Base-by-base conservation (phyloP, 2,888 invertebrate species). In the Eristalinus aeneus region DNA sequence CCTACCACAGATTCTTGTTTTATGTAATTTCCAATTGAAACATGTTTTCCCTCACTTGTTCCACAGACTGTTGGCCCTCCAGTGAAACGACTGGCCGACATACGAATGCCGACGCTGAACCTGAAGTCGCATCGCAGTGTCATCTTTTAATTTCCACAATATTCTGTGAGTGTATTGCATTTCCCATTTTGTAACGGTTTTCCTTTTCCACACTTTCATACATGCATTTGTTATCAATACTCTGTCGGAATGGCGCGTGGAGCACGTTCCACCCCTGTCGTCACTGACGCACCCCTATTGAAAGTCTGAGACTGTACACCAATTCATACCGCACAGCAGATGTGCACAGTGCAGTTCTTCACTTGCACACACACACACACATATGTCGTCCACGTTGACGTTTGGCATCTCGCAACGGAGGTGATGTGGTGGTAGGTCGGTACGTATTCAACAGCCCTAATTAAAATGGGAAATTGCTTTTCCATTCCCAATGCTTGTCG, bases 401-500 rank as follows among this genome's bases (percentile, higher is more conserved):
- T 34, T 9, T 34, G 16, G 16, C 16, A 46, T 46, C 46, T 46
- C 46, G 16, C 46, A 46, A 8, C 46, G 8, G 46, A 46, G 34
- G 3, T 10, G 34, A 10, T 34, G 34, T 34, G 34, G 8, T 10
- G 34, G 46, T 27, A 27, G 27, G 27, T n/a, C 16, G 16, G 16
- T 16, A 46, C 46, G 46, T 46, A 46, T n/a, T 8, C 46, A 46
- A 16, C 46, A 16, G 16, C 56, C 46, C 39, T 65, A 65, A 65
- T 65, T 65, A 65, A 65, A 65, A 65, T 23, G 39, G 65, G 46
- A 65, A 65, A 65, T 46, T 46, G 23, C 22, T 65, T 22, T 31
- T 46, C 23, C 39, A 65, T 65, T 23, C 65, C 65, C 65, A 53
- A n/a, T 46, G 16, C 8, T 16, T 46, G 46, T n/a, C 46, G 46